These are phyloP conservation scores for Prionailurus viverrinus DNA, from an alignment of 2,113 vertebrate species.

Conservation along the genomic window DNA sequence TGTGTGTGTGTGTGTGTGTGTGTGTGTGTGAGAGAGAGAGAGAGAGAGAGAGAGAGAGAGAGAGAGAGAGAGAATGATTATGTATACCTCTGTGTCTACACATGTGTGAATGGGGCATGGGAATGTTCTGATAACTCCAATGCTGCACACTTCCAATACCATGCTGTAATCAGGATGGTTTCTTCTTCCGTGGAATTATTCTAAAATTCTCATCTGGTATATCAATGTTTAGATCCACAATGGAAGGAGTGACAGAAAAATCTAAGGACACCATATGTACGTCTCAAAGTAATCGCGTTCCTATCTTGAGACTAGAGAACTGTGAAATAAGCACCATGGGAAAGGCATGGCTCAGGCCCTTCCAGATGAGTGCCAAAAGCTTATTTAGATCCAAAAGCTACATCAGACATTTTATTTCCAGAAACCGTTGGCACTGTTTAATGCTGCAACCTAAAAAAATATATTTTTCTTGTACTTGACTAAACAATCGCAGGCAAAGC, in stretches of 20 bases:
- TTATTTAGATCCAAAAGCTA: conserved; percentile 66
- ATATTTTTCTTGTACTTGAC: conserved; percentile 7
- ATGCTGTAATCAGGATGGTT: neutral
- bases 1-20: neutral
- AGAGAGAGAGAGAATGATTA: too few species aligned
- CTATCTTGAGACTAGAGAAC: neutral
- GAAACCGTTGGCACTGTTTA: conserved; percentile 58
- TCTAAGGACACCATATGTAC: neutral
- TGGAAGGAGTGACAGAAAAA: neutral
- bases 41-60: too few species aligned
- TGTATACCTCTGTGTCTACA: too few species aligned
- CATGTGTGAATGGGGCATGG: fast-evolving
- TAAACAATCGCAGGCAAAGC: conserved; percentile 40
- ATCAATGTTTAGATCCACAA: neutral
- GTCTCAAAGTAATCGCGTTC: neutral
- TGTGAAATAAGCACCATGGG: neutral
- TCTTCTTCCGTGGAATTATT: neutral
- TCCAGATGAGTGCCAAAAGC: conserved; percentile 14
- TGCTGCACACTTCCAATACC: neutral
- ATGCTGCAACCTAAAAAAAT: conserved; percentile 61
- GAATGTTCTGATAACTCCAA: neutral
- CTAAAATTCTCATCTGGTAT: neutral
- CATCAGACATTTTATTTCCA: conserved; percentile 70
- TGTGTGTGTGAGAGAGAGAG: too few species aligned
- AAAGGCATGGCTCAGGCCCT: conserved; percentile 25